These are phyloP conservation scores for Choristoneura fumiferana DNA, from an alignment of 1,140 invertebrate species.

Conservation along the genomic window DNA sequence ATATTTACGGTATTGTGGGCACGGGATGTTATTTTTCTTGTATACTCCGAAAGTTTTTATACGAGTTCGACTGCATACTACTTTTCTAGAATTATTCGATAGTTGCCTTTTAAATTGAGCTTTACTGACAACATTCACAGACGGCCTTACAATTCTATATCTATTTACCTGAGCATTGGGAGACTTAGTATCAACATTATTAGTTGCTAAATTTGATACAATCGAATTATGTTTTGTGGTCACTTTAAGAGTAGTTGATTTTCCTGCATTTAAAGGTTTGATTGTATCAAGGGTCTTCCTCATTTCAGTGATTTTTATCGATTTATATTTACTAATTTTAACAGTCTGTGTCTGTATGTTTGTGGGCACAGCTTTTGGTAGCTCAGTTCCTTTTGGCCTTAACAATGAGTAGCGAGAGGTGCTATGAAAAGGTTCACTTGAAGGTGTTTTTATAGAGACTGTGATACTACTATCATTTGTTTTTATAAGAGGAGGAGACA, in stretches of 20 bases:
- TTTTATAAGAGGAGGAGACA: no score
- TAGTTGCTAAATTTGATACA: not conserved
- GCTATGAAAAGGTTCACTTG: constrained; percentile 7
- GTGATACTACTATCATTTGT: not conserved
- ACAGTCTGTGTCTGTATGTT: constrained; percentile 39
- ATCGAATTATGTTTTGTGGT: not conserved
- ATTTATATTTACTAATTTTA: constrained; percentile 65
- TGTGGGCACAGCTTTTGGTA: not conserved
- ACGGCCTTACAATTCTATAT: constrained; percentile 3
- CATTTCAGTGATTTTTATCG: constrained; percentile 24
- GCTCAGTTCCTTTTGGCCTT: constrained; percentile 23
- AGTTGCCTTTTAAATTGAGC: not conserved
- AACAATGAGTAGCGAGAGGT: constrained; percentile 51
- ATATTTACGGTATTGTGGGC: constrained; percentile 89
- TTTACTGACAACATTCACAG: not conserved
- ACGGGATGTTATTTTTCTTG: constrained; percentile 89
- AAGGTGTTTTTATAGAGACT: not conserved
- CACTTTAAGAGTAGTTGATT: constrained; percentile 13
- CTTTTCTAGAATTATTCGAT: not conserved
- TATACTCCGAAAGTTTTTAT: constrained; percentile 35
- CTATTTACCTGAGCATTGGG: not conserved
- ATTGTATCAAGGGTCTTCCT: constrained; percentile 31
- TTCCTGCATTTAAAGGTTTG: constrained; percentile 22
- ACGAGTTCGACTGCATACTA: not conserved
- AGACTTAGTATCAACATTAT: not conserved